phyloP scores from a whole-genome alignment of 2,797 vertebrate species.

The Falco naumanni region DNA sequence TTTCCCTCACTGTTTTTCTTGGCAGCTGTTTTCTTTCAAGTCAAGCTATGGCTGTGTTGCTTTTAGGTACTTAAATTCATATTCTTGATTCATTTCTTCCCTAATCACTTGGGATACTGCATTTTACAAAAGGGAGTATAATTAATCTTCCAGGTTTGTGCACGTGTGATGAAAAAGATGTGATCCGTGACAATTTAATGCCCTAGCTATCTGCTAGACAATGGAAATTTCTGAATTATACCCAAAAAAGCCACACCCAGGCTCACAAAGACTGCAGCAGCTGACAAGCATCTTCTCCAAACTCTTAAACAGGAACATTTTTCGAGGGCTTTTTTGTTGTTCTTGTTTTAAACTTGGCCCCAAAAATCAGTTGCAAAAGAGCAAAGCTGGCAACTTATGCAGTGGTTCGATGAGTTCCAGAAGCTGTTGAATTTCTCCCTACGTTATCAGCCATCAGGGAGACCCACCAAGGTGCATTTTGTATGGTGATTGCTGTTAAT shows the following conservation, averaged over 20 bases:
- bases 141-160: conserved; percentile 63
- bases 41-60: background rate
- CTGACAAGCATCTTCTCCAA: conserved; percentile 52
- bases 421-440: conserved; percentile 49
- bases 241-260: conserved; percentile 36
- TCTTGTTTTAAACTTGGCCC: conserved; percentile 37
- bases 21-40: conserved; percentile 50
- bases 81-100: conserved; percentile 62
- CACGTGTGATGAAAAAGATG: conserved; percentile 38
- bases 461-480: background rate
- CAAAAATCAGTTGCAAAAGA: background rate
- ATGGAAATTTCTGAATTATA: conserved; percentile 51
- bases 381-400: background rate
- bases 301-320: background rate
- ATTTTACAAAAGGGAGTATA: conserved; percentile 26
- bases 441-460: background rate
- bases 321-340: background rate
- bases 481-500: background rate
- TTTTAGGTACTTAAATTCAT: conserved; percentile 59
- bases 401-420: background rate
- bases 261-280: conserved; percentile 25
- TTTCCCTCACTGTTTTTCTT: conserved; percentile 20
- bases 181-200: conserved; percentile 44
- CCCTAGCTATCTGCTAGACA: conserved; percentile 45
- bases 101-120: conserved; percentile 45